These are phyloP conservation scores for Leptobrachium leishanense DNA, from an alignment of 2,113 vertebrate genomes.

Conservation along the genomic window DNA sequence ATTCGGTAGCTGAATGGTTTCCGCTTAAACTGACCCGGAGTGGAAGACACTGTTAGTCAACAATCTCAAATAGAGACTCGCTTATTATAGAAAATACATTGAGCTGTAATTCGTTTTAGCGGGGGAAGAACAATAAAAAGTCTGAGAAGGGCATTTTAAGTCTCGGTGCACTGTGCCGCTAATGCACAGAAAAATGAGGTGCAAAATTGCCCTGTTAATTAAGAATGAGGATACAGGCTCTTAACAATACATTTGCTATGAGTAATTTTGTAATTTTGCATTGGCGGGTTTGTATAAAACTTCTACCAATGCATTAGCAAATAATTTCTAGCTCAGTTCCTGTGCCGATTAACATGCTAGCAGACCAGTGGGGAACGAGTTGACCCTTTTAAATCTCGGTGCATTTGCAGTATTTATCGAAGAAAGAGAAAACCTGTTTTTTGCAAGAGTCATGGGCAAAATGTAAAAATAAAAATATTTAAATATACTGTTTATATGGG, in stretches of 20 bases:
- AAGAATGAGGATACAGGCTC: conserved; percentile 44
- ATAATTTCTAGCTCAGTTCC: conserved; percentile 48
- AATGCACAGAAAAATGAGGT: conserved; percentile 50
- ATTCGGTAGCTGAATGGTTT: conserved; percentile 26
- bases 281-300: conserved; percentile 48
- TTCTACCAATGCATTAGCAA: conserved; percentile 49
- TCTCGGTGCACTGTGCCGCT: conserved; percentile 39
- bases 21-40: conserved; percentile 31
- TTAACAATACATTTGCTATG: conserved; percentile 50
- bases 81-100: conserved; percentile 39
- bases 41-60: conserved; percentile 39
- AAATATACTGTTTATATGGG: too few species aligned
- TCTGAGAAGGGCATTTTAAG: conserved; percentile 48
- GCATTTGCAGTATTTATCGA: conserved; percentile 31
- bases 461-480: too few species aligned
- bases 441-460: too few species aligned
- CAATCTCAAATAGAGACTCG: conserved; percentile 6
- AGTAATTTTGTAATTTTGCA: conserved; percentile 49
- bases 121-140: conserved; percentile 41
- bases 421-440: neutral
- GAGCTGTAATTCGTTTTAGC: conserved; percentile 27
- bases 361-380: conserved; percentile 40
- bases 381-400: conserved; percentile 42
- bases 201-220: conserved; percentile 50
- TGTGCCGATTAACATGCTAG: conserved; percentile 46